These are phyloP conservation scores for Lydus trimaculatus DNA, from an alignment of 2,888 invertebrate species.

Conservation along the genomic window DNA sequence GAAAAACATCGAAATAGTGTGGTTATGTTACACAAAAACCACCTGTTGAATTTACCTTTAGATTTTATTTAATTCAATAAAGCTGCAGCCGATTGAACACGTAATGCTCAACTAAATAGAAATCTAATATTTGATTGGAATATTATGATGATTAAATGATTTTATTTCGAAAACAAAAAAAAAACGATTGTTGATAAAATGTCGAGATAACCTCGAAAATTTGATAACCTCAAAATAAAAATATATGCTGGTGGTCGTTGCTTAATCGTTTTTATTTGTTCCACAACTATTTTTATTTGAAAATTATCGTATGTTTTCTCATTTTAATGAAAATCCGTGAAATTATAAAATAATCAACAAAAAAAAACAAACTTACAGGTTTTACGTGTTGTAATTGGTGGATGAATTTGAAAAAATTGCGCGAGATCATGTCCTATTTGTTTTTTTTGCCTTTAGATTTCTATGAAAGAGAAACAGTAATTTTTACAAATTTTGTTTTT, in stretches of 20 bases:
- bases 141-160: not conserved
- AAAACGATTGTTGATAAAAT: not conserved
- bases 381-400: constrained; percentile 20
- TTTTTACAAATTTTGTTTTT: no score
- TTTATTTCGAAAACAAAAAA: not conserved
- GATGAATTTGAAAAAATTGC: constrained; percentile 14
- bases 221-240: not conserved
- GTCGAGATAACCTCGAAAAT: not conserved
- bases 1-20: constrained; percentile 12
- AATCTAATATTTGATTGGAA: not conserved
- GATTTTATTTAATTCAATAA: no score
- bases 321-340: not conserved
- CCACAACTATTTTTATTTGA: not conserved
- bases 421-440: constrained; percentile 24
- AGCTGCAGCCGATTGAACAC: not conserved
- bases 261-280: not conserved
- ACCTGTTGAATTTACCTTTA: constrained; percentile 18
- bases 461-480: no score
- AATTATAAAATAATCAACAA: no score
- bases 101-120: not conserved
- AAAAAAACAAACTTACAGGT: not conserved
- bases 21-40: constrained; percentile 18
- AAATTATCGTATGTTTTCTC: constrained; percentile 17
- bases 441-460: no score
- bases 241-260: not conserved